Percentiles rank a stretch among this genome's conserved stretches.
Evolutionary conservation across 2,113 vertebrate species (phyloP).

Genomic region (Bubo scandiacus): DNA sequence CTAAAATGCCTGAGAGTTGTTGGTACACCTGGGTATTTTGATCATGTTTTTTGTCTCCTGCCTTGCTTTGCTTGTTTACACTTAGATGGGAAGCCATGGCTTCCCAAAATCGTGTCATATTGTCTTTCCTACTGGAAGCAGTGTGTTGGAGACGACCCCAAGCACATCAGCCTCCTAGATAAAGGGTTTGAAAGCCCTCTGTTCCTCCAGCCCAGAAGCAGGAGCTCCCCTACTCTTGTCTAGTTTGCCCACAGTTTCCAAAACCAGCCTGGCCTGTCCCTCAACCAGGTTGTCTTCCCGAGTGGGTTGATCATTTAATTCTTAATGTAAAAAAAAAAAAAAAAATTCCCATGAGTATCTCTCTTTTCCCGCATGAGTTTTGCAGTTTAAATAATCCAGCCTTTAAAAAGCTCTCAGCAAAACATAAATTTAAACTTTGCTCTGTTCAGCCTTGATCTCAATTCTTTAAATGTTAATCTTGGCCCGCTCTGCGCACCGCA

Average conservation of each 20-base stretch:
- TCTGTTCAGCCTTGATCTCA: background rate
- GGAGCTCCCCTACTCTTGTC: background rate
- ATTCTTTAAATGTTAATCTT: constrained; percentile 15
- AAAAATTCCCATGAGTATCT: background rate
- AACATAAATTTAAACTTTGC: background rate
- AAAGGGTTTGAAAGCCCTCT: background rate
- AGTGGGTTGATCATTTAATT: background rate
- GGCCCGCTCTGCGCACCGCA: accelerated
- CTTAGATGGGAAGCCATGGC: background rate
- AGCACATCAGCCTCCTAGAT: background rate
- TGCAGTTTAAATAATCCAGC: background rate
- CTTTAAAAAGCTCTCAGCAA: constrained; percentile 1
- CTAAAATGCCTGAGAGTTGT: background rate
- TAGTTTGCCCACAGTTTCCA: background rate
- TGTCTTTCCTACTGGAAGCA: background rate
- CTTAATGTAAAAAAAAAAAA: background rate
- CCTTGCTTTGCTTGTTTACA: background rate
- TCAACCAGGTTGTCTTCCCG: background rate
- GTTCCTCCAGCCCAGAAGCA: background rate
- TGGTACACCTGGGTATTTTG: background rate
- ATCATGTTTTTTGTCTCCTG: background rate
- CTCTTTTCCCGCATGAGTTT: background rate
- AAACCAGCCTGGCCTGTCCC: background rate
- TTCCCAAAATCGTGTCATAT: background rate
- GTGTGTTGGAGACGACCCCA: accelerated